These are phyloP conservation scores for Nesogale talazaci DNA, from an alignment of 2,113 vertebrate genomes.

Conservation along the genomic window DNA sequence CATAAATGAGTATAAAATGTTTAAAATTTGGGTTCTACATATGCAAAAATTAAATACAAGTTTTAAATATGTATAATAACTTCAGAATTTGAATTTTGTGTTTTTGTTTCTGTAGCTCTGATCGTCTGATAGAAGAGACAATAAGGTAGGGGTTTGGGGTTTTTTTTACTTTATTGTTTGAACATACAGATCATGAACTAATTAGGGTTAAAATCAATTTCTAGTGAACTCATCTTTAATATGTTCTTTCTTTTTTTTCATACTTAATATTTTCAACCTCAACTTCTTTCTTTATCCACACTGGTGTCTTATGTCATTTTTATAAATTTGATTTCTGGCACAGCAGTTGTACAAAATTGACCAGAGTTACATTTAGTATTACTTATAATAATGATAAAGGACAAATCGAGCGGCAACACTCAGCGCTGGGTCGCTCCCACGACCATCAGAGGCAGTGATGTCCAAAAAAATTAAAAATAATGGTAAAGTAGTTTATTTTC, in stretches of 20 bases:
- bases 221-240: background rate
- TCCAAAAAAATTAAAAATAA: no score
- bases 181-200: background rate
- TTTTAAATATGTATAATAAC: slow-evolving; percentile 67
- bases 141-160: slow-evolving; percentile 93
- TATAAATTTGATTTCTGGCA: slow-evolving; percentile 33
- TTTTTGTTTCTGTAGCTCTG: slow-evolving; percentile 91
- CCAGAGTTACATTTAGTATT: slow-evolving; percentile 12
- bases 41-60: slow-evolving; percentile 47
- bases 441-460: no score
- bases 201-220: slow-evolving; percentile 48
- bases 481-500: background rate
- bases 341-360: slow-evolving; percentile 30
- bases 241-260: slow-evolving; percentile 47
- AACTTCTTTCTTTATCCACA: background rate
- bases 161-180: background rate
- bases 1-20: slow-evolving; percentile 43
- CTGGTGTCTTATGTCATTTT: background rate
- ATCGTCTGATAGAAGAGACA: slow-evolving; percentile 98
- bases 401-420: no score
- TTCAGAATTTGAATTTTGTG: slow-evolving; percentile 56
- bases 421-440: no score
- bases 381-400: slow-evolving; percentile 23
- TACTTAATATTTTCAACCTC: slow-evolving; percentile 32
- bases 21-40: background rate